Evolutionary conservation across 2,888 invertebrate species (phyloP).

Genomic region (Pemphredon lugubris): DNA sequence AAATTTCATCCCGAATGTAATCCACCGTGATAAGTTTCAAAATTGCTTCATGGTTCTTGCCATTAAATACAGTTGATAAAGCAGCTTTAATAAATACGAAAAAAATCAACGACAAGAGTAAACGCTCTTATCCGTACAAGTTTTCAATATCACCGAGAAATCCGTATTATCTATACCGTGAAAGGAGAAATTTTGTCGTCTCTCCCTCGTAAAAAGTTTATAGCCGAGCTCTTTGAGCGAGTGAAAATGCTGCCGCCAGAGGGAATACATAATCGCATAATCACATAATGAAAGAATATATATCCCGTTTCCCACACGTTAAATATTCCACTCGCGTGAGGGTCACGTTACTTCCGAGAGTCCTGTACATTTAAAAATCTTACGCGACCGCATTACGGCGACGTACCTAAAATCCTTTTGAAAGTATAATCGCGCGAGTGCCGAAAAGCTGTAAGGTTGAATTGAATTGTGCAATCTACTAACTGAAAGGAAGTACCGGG

Average conservation of each 20-base stretch:
- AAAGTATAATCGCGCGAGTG: constrained; percentile 20
- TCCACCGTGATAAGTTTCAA: too few species aligned
- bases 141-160: too few species aligned
- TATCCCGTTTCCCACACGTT: not conserved
- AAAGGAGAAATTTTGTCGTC: constrained; percentile 15
- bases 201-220: constrained; percentile 21
- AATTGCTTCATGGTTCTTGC: too few species aligned
- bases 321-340: constrained; percentile 10
- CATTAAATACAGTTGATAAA: too few species aligned
- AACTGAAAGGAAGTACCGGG: too few species aligned
- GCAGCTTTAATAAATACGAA: too few species aligned
- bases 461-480: constrained; percentile 20
- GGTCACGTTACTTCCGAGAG: constrained; percentile 5
- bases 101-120: too few species aligned
- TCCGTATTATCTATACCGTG: too few species aligned
- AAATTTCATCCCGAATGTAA: too few species aligned
- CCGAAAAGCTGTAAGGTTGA: constrained; percentile 17
- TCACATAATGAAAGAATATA: constrained; percentile 27
- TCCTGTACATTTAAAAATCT: constrained; percentile 7
- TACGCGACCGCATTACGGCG: constrained; percentile 8
- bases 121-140: too few species aligned
- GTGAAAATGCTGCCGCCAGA: not conserved
- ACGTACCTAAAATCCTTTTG: constrained; percentile 14
- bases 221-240: not conserved
- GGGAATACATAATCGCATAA: constrained; percentile 33